Percentiles rank a stretch among this genome's conserved stretches.
Conservation (phyloP, 2,888 invertebrate species). For the Muscina levida region DNA sequence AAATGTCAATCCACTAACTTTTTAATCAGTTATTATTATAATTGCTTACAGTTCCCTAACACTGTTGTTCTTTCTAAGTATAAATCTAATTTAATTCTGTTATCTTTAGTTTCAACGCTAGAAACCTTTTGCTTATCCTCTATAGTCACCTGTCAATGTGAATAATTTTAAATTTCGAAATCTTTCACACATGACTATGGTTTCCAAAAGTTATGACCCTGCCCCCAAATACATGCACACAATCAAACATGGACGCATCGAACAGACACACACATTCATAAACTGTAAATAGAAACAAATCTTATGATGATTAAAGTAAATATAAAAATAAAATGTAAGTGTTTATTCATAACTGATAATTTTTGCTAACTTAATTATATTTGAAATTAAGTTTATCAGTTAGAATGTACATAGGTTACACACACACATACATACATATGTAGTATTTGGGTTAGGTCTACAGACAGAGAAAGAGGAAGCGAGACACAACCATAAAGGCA, state of each 20-base stretch:
- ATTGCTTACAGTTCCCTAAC: no score
- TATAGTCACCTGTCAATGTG: no score
- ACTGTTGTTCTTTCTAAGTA: no score
- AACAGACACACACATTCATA: not conserved
- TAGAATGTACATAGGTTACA: not conserved
- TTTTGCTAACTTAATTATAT: conserved; percentile 53
- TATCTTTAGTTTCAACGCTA: no score
- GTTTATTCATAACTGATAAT: conserved; percentile 51
- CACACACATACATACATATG: not conserved
- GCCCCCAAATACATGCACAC: not conserved
- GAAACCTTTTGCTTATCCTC: no score
- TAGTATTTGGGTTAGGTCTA: conserved; percentile 48
- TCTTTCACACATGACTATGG: conserved; percentile 38
- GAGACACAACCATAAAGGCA: conserved; percentile 1
- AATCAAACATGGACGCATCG: not conserved
- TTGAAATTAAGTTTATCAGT: conserved; percentile 58
- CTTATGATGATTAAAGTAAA: not conserved
- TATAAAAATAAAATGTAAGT: not conserved
- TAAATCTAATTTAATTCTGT: no score
- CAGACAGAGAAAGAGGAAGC: no score
- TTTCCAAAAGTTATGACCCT: not conserved
- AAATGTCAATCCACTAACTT: no score
- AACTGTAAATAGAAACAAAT: not conserved
- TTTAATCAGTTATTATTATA: no score
- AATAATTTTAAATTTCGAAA: conserved; percentile 9